Evolutionary conservation across 2,888 invertebrate genomes (phyloP), one percentile per base, ranked within the genome.

Genomic region (Hypsopygia costalis): DNA sequence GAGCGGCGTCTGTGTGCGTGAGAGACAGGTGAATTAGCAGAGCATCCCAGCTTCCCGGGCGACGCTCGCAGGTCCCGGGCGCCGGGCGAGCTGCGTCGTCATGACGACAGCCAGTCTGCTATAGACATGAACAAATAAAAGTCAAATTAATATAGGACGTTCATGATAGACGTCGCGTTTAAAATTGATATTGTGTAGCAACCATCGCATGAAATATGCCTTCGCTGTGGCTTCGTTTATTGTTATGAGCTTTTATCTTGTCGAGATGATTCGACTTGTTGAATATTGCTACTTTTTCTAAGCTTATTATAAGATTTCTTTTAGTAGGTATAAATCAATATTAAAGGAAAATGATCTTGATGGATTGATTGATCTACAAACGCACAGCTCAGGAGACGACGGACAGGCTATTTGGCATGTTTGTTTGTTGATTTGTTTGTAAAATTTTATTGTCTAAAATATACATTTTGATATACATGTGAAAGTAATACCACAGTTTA

Each of bases 41-140:
- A 62, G 58, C 66, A 69, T 55, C 59, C 66, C 62, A 68, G 63
- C 58, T 64, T 56, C 64, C 62, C 53, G 71, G 67, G 65, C 63
- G 63, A 67, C 62, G 42, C 48, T 50, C 62, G 16, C 3, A 16
- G 16, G 16, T 16, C 16, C 16, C 16, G 16, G 16, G 16, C 16
- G 16, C 69, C 72, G 73, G 73, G 67, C 67, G 71, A 69, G 72
- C 73, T 67, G 53, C 70, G 81, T 83, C 63, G 67, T 65, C 73
- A 81, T 81, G 65, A 69, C 64, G 69, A 82, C 81, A 69, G 63
- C 69, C 69, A 60, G 69, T 71, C 66, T 67, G 66, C 74, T 72
- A 71, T 67, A 67, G 60, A 63, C 51, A 58, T 44, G 54, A 56
- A 51, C 61, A 69, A 73, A 73, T 70, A 70, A 65, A 67, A 70